phyloP scores from a whole-genome alignment of 1,140 invertebrate species.

The Brachionus calyciflorus region DNA sequence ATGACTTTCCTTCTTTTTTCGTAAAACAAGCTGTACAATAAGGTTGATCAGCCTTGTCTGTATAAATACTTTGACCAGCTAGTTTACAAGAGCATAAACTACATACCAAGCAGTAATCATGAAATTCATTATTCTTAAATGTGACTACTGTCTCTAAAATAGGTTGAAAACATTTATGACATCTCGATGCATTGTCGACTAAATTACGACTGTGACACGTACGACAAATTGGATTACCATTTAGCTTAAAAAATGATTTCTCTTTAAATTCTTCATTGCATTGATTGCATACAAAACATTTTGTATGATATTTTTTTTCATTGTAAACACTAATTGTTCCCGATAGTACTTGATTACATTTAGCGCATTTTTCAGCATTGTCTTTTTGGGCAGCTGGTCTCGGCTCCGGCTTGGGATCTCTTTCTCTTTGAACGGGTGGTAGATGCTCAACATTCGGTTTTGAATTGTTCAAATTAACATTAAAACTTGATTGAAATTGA shows the following conservation, averaged over 20 bases:
- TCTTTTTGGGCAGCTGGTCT: neutral
- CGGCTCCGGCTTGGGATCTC: neutral
- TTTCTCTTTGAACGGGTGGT: conserved; percentile 12
- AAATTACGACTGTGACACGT: conserved; percentile 36
- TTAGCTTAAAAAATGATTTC: conserved; percentile 28
- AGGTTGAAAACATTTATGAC: conserved; percentile 23
- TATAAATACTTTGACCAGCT: conserved; percentile 30
- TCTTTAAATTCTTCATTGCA: conserved; percentile 40
- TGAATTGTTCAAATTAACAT: neutral
- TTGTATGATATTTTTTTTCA: conserved; percentile 39
- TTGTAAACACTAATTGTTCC: conserved; percentile 31
- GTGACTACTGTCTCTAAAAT: conserved; percentile 37
- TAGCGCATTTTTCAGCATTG: neutral
- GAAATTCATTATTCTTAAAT: conserved; percentile 30
- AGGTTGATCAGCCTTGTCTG: neutral
- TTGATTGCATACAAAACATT: conserved; percentile 42
- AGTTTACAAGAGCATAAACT: neutral
- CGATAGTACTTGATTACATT: conserved; percentile 8
- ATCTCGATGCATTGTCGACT: conserved; percentile 23
- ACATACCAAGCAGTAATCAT: conserved; percentile 42
- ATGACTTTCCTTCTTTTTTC: conserved; percentile 38
- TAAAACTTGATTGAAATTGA: conserved; percentile 13
- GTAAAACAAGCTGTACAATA: conserved; percentile 18
- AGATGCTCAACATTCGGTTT: conserved; percentile 17
- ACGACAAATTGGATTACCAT: conserved; percentile 26